A percentile compares a stretch with the other conserved stretches of the same genome.
Conservation (phyloP, 2,113 vertebrate species). For the Equus quagga region DNA sequence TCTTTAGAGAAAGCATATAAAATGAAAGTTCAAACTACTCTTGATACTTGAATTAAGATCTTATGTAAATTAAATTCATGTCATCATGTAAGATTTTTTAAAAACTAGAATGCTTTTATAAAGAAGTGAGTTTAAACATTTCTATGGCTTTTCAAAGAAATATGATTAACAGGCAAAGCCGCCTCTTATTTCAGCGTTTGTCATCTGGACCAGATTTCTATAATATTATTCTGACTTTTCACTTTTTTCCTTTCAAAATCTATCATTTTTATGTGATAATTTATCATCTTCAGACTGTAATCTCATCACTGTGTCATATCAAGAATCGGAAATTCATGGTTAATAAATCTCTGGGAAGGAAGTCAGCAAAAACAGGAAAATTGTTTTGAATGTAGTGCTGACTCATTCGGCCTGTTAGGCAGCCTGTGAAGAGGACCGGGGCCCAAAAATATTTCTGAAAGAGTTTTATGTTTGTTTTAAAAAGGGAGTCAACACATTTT, state of each 20-base stretch:
- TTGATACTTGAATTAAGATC: background rate
- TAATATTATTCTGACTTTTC: conserved; percentile 49
- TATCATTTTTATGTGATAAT: conserved; percentile 43
- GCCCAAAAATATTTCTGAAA: background rate
- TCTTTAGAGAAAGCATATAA: background rate
- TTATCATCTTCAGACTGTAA: conserved; percentile 32
- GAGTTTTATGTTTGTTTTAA: background rate
- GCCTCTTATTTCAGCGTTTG: conserved; percentile 18
- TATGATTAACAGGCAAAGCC: conserved; percentile 6
- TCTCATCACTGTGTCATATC: background rate
- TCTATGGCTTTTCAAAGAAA: background rate
- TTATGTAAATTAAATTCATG: background rate
- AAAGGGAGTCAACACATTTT: background rate
- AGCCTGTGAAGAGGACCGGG: background rate
- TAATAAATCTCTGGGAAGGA: conserved; percentile 13
- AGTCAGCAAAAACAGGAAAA: conserved; percentile 14
- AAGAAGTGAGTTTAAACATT: background rate
- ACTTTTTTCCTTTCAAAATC: conserved; percentile 38
- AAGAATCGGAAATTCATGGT: background rate
- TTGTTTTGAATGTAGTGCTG: background rate
- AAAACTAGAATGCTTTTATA: background rate
- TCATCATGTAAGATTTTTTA: background rate
- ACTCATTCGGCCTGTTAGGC: background rate
- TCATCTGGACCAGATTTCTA: background rate
- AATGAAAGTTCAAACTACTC: background rate